Percentiles rank a stretch among this genome's conserved stretches.
These are phyloP conservation scores for Xiphydria camelus DNA, from an alignment of 2,888 invertebrate species.

Conservation along the genomic window DNA sequence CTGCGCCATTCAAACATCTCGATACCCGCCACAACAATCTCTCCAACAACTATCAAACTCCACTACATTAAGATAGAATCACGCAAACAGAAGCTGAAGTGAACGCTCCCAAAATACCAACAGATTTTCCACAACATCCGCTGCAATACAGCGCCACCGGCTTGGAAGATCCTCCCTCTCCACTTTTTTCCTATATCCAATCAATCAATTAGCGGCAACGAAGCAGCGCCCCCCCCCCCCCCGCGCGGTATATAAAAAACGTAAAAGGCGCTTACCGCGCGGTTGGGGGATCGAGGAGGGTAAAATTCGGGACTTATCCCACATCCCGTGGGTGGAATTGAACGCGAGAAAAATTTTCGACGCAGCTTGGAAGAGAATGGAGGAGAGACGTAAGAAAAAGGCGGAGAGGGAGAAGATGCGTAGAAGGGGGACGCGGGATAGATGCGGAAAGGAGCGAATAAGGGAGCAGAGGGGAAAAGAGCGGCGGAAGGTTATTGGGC, in stretches of 20 bases:
- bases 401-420: background rate
- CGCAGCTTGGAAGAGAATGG: conserved; percentile 8
- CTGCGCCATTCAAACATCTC: no score
- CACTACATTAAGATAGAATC: no score
- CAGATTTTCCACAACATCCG: no score
- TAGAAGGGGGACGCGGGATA: background rate
- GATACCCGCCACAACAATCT: no score
- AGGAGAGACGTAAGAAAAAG: conserved; percentile 2
- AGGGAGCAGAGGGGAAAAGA: conserved; percentile 9
- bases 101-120: no score
- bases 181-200: no score
- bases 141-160: background rate
- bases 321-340: conserved; percentile 37
- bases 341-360: conserved; percentile 32
- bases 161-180: no score
- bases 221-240: no score
- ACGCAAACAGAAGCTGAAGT: no score
- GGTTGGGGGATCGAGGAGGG: conserved; percentile 7
- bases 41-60: no score
- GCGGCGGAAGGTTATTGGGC: conserved; percentile 32
- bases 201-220: no score
- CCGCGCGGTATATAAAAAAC: background rate
- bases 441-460: background rate
- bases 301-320: conserved; percentile 32
- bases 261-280: background rate